Conservation (phyloP, 2,888 invertebrate species). For the Drosophila mettleri region DNA sequence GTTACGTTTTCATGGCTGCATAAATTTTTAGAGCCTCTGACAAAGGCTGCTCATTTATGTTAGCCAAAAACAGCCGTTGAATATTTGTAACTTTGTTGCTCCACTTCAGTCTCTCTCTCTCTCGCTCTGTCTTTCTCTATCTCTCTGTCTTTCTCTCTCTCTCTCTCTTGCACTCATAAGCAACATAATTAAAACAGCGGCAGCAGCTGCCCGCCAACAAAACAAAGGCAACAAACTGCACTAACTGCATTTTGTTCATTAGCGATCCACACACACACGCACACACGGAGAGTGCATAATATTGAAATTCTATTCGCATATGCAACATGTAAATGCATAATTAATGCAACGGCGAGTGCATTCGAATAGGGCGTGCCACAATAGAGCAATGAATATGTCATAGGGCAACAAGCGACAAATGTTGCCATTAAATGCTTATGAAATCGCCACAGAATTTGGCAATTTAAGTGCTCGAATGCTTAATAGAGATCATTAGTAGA, state of each 20-base stretch:
- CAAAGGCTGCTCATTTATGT: slow-evolving; percentile 58
- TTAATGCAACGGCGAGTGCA: slow-evolving; percentile 36
- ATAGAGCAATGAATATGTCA: slow-evolving; percentile 43
- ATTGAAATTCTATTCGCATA: slow-evolving; percentile 56
- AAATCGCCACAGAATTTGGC: slow-evolving; percentile 4
- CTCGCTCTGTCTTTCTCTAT: background rate
- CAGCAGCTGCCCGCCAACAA: slow-evolving; percentile 47
- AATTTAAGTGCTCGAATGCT: slow-evolving; percentile 13
- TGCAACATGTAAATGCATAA: slow-evolving; percentile 64
- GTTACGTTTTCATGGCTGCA: slow-evolving; percentile 60
- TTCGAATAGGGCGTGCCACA: slow-evolving; percentile 2
- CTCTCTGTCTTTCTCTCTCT: background rate
- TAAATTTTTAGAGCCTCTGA: slow-evolving; percentile 46
- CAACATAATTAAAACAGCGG: slow-evolving; percentile 56
- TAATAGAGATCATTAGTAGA: slow-evolving; percentile 29
- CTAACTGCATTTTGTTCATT: slow-evolving; percentile 64
- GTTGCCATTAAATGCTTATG: slow-evolving; percentile 51
- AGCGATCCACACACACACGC: slow-evolving; percentile 40
- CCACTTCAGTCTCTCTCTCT: background rate
- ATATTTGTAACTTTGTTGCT: slow-evolving; percentile 56
- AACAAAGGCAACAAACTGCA: slow-evolving; percentile 54
- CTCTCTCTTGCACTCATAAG: background rate
- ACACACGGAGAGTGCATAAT: slow-evolving; percentile 40
- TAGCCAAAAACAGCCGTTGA: slow-evolving; percentile 41
- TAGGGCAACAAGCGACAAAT: slow-evolving; percentile 52